Conservation (phyloP, 23 tunicate species). For the Clavelina lepadiformis region DNA sequence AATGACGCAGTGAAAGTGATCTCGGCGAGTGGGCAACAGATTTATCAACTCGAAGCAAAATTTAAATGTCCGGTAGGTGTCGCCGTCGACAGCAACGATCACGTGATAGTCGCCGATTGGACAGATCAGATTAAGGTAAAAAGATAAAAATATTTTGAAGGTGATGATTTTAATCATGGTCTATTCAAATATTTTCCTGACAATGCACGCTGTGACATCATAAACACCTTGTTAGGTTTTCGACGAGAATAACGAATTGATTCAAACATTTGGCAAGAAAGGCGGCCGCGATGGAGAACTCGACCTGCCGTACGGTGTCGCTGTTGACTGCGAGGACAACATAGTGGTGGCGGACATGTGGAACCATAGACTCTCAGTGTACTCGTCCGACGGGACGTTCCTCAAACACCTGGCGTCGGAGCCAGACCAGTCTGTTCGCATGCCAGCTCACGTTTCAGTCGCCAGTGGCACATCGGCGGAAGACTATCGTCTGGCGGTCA, state of each 20-base stretch:
- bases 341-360: slow-evolving; percentile 89
- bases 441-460: slow-evolving; percentile 37
- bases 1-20: slow-evolving; percentile 78
- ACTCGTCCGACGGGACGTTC: slow-evolving; percentile 49
- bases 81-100: slow-evolving; percentile 85
- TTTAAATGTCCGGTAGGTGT: slow-evolving; percentile 75
- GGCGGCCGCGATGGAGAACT: slow-evolving; percentile 57
- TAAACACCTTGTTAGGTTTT: slow-evolving; percentile 51
- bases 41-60: slow-evolving; percentile 38
- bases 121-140: slow-evolving; percentile 61
- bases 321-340: slow-evolving; percentile 61
- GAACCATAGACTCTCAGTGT: slow-evolving; percentile 74
- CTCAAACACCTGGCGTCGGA: slow-evolving; percentile 31
- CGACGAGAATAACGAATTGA: slow-evolving; percentile 62
- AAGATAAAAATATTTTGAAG: slow-evolving; percentile 1
- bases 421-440: slow-evolving; percentile 14
- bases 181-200: background rate
- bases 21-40: slow-evolving; percentile 74
- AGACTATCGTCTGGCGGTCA: slow-evolving; percentile 50
- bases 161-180: background rate
- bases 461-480: slow-evolving; percentile 24
- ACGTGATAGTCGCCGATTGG: slow-evolving; percentile 78
- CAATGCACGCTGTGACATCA: background rate
- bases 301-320: slow-evolving; percentile 74
- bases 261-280: slow-evolving; percentile 47